Conservation (phyloP, 2,113 vertebrate genomes). For the Riparia riparia region DNA sequence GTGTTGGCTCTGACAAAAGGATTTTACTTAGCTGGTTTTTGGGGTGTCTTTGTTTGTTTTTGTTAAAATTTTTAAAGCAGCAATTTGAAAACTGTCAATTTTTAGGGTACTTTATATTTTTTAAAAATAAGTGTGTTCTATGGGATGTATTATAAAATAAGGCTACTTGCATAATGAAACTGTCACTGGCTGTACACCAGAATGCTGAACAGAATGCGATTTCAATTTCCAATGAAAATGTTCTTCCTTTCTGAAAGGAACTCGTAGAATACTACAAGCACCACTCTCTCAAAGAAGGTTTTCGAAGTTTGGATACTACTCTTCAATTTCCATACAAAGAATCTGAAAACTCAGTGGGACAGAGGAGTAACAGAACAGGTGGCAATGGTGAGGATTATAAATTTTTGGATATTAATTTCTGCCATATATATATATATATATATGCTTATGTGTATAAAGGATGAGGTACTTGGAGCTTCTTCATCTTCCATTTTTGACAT, state of each 20-base stretch:
- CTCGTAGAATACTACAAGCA: slow-evolving; percentile 95
- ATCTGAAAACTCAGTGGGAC: slow-evolving; percentile 81
- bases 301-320: slow-evolving; percentile 93
- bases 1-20: background rate
- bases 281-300: slow-evolving; percentile 95
- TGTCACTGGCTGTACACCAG: background rate
- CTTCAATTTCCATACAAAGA: slow-evolving; percentile 92
- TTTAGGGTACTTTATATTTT: background rate
- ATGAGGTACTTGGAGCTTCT: background rate
- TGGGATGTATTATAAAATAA: background rate
- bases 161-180: background rate
- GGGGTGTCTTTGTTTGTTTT: background rate
- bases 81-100: background rate
- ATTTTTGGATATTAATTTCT: background rate
- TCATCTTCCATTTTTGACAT: slow-evolving; percentile 48
- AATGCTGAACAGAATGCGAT: background rate
- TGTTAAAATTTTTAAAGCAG: background rate
- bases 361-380: slow-evolving; percentile 77
- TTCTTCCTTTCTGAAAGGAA: slow-evolving; percentile 79
- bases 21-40: background rate
- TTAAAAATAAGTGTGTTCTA: background rate
- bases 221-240: background rate
- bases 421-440: background rate
- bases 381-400: slow-evolving; percentile 84
- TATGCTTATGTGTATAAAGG: background rate